phyloP scores from a whole-genome alignment of 1,140 invertebrate species.

The Trachymyrmex cornetzi region DNA sequence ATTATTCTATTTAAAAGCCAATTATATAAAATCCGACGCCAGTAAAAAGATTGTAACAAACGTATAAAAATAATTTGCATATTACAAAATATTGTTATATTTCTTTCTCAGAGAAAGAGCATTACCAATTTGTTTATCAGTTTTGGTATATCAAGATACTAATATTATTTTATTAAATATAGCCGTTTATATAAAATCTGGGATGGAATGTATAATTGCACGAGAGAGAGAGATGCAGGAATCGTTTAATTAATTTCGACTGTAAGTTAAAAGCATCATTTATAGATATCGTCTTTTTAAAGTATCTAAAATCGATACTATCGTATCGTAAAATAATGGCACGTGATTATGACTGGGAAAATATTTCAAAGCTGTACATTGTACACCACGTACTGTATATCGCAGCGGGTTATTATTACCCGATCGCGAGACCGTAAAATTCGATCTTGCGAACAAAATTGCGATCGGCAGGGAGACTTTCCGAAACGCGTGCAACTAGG shows the following conservation, averaged over 20 bases:
- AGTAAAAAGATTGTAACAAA: neutral
- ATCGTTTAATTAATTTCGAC: slow-evolving; percentile 43
- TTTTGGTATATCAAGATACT: too few relatives aligned
- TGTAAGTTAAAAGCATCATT: slow-evolving; percentile 25
- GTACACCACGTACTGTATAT: neutral
- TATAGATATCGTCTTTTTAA: slow-evolving; percentile 35
- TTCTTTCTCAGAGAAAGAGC: neutral
- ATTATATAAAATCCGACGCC: neutral
- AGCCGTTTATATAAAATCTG: neutral
- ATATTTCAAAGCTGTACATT: slow-evolving; percentile 41
- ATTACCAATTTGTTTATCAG: neutral
- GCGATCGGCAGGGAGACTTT: slow-evolving; percentile 20
- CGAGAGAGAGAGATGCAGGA: neutral
- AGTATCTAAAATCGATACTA: slow-evolving; percentile 56
- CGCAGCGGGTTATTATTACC: slow-evolving; percentile 56
- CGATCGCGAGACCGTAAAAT: slow-evolving; percentile 54
- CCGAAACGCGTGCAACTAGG: slow-evolving; percentile 24
- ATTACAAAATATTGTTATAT: neutral
- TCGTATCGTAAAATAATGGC: slow-evolving; percentile 47
- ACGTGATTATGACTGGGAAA: slow-evolving; percentile 55
- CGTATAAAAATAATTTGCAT: neutral
- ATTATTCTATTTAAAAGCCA: neutral
- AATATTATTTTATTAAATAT: too few relatives aligned
- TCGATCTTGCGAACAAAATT: slow-evolving; percentile 59
- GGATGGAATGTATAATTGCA: neutral